phyloP scores from a whole-genome alignment of 2,888 invertebrate genomes.

The Dromius quadrimaculatus region DNA sequence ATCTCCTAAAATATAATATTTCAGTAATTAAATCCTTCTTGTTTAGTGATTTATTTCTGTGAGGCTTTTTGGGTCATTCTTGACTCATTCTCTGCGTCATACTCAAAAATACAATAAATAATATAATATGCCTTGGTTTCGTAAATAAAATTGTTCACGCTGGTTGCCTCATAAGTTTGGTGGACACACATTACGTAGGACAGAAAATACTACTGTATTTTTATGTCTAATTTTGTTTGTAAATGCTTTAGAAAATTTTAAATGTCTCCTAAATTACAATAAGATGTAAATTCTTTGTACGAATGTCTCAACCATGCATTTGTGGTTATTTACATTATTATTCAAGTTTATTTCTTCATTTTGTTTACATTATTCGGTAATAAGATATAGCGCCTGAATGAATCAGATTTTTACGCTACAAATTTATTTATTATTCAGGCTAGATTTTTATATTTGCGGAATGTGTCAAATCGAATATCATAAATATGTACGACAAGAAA shows the following conservation, averaged over 20 bases:
- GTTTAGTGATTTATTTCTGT: conserved; percentile 4
- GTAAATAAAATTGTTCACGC: conserved; percentile 31
- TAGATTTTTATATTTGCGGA: conserved; percentile 3
- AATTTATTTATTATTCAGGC: not conserved
- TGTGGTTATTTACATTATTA: conserved; percentile 32
- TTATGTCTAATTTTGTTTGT: conserved; percentile 38
- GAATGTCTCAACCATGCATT: conserved; percentile 5
- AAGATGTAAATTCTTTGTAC: conserved; percentile 12
- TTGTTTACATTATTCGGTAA: conserved; percentile 1
- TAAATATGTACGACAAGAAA: not conserved
- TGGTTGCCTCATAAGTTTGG: conserved; percentile 23
- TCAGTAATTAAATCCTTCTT: conserved; percentile 15
- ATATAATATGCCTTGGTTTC: conserved; percentile 16
- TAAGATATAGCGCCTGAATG: conserved; percentile 26
- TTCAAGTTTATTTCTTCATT: conserved; percentile 15
- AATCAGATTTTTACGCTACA: not conserved
- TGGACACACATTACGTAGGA: conserved; percentile 14
- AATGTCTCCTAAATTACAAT: conserved; percentile 27
- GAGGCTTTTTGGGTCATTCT: conserved; percentile 17
- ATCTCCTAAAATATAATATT: conserved; percentile 31
- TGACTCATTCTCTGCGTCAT: conserved; percentile 12
- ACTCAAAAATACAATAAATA: conserved; percentile 19
- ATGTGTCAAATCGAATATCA: conserved; percentile 9
- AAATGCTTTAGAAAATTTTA: conserved; percentile 37
- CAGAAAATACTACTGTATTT: conserved; percentile 26